Base-by-base conservation (phyloP, 2,797 vertebrate species). In the Macropodus opercularis region DNA sequence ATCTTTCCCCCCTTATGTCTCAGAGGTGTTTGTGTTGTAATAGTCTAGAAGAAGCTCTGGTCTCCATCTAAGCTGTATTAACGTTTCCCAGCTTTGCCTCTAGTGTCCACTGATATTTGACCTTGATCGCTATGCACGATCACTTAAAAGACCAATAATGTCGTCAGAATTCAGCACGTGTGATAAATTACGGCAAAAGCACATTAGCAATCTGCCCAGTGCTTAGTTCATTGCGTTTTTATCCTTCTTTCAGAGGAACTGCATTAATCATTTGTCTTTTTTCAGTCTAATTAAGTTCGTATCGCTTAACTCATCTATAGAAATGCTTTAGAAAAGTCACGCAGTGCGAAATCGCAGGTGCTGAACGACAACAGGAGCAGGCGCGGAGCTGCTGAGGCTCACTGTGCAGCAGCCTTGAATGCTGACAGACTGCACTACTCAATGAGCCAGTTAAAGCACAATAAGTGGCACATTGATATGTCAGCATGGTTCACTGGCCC, bases 401-500 rank as follows among this genome's bases (percentile, higher is more conserved):
- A 21, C 18, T 22, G 27, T 13, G 46, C 11, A 8, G 12, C 46
- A 27, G 18, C 29, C 21, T 29, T 29, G 27, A 10, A 29, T 29
- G 6, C 29, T 12, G 29, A 32, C 29, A 32, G 29, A 10, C 29
- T 9, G 4, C 29, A 32, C 10, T 32, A 32, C 10, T 13, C 29
- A 32, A 32, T 32, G 29, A 32, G 18, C 19, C 34, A 32, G 31
- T 35, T 21, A 35, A 14, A 23, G 31, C n/a, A 31, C 31, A 35
- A 11, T 35, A 50, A 50, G 13, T 23, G 21, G 31, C 31, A 22
- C 18, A n/a, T 21, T 31, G 15, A 39, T 19, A 18, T 18, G 17
- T 14, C 50, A 52, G 35, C 19, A 19, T 39, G 50, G 35, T 17
- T 52, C 50, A 52, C 31, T 35, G 48, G 48, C 17, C 23, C 50